Evolutionary conservation across 2,888 invertebrate species (phyloP), one percentile per base, ranked within the genome.

Genomic region (Shargacucullia verbasci): DNA sequence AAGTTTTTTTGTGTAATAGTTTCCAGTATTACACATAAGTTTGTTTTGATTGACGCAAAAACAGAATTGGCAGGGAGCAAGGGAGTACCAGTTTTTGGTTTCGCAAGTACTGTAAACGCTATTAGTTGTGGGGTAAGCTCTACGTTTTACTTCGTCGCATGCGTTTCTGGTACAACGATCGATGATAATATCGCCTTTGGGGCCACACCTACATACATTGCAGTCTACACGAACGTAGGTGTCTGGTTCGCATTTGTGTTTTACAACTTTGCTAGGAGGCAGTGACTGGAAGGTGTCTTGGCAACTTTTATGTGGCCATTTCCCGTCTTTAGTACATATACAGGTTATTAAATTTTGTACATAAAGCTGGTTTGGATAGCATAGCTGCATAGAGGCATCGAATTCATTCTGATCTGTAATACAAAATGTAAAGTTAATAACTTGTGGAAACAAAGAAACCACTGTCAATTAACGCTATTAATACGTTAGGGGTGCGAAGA

Each of bases 61-160:
- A 58, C 92, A 92, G 29, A 89, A 83, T 59, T 90, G 90, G 20
- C 92, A 92, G 1, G 87, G 84, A 0, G 82, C 84, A 41, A 88
- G 46, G 0, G 90, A 86, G 47, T 91, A 92, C 90, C 91, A 92
- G 45, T 72, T 84, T 0, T 80, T 80, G 0, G 78, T 54, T 58
- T 81, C 67, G 53, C 92, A 92, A 6, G 71, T 83, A 0, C 82
- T 85, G 31, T 80, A 78, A 11, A 85, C 65, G 25, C 66, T 72
- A 15, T 56, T 72, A 1, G 39, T 39, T 11, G 59, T 47, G 0
- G 33, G 15, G 0, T 47, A 38, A 9, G 59, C 60, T 54, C 79
- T 76, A 6, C 71, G 64, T 11, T 56, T 57, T 14, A 25, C 27
- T 0, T 56, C 48, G 0, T 60, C 60, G 54, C 92, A 92, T 3